A percentile compares a stretch with the other conserved stretches of the same genome.
These are phyloP conservation scores for Nineta flava DNA, from an alignment of 2,888 invertebrate species.

Conservation along the genomic window DNA sequence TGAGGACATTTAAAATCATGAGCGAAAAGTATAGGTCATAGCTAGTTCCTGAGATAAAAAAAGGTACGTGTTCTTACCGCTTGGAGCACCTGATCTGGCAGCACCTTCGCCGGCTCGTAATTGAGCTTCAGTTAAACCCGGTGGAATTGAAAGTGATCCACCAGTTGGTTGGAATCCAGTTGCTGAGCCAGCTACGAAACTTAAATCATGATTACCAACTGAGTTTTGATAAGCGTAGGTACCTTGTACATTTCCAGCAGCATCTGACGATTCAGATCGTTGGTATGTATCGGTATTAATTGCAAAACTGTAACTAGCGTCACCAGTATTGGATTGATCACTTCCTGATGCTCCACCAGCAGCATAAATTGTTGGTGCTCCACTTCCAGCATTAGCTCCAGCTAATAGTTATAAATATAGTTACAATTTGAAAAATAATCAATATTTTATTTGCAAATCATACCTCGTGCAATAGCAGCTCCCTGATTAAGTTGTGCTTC, in stretches of 20 bases:
- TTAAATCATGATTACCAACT: constrained; percentile 9
- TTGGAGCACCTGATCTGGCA: constrained; percentile 1
- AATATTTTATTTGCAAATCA: neutral
- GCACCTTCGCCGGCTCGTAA: constrained; percentile 3
- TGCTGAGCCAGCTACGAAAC: constrained; percentile 14
- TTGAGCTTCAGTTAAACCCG: constrained; percentile 8
- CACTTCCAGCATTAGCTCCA: neutral
- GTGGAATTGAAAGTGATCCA: constrained; percentile 13
- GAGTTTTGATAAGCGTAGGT: constrained; percentile 10
- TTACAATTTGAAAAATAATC: neutral
- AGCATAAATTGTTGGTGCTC: neutral
- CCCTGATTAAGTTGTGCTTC: constrained; percentile 7
- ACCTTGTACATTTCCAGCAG: constrained; percentile 11
- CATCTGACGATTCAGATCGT: constrained; percentile 11
- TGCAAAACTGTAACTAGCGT: constrained; percentile 14
- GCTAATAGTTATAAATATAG: neutral
- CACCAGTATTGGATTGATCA: constrained; percentile 9
- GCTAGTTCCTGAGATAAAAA: no score
- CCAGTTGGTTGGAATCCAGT: constrained; percentile 15
- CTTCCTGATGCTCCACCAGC: neutral
- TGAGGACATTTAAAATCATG: no score
- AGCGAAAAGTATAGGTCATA: no score
- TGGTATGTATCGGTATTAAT: constrained; percentile 11
- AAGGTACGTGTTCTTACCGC: no score
- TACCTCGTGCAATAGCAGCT: neutral